Evolutionary conservation across 2,797 vertebrate species (phyloP).

Genomic region (Cossypha polioptera): DNA sequence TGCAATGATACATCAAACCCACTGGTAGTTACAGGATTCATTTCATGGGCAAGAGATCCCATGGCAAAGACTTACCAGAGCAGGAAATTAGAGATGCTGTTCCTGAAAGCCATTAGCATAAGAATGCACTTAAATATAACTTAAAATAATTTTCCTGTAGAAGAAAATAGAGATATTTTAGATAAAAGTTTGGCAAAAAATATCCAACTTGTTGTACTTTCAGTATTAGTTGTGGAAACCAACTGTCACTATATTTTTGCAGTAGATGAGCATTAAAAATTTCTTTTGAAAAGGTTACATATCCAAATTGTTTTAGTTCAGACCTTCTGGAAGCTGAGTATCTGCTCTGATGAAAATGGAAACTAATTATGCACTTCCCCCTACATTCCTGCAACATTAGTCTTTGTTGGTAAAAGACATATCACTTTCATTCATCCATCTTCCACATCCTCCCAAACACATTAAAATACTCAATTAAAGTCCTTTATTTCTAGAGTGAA

Average conservation of each 20-base stretch:
- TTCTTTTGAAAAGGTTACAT: background rate
- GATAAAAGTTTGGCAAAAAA: background rate
- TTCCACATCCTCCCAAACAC: constrained; percentile 3
- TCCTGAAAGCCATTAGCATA: constrained; percentile 38
- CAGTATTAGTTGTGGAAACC: background rate
- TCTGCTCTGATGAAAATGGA: background rate
- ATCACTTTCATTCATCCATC: background rate
- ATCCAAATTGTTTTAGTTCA: background rate
- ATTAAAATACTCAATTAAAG: background rate
- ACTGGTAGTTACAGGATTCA: constrained; percentile 13
- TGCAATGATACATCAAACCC: constrained; percentile 32
- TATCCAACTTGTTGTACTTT: background rate
- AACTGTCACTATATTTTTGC: background rate
- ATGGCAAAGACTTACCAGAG: constrained; percentile 52
- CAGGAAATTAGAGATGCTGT: constrained; percentile 55
- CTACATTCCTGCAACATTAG: background rate
- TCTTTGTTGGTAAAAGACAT: background rate
- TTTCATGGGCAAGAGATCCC: constrained; percentile 59
- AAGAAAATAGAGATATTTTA: background rate
- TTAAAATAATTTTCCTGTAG: constrained; percentile 11
- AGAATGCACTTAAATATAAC: constrained; percentile 20
- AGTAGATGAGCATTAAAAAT: background rate
- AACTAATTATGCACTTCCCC: background rate
- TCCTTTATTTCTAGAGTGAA: constrained; percentile 16
- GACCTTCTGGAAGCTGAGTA: background rate